Percentiles rank a stretch among this genome's conserved stretches.
Conservation (phyloP, 2,797 vertebrate genomes). For the Alca torda region DNA sequence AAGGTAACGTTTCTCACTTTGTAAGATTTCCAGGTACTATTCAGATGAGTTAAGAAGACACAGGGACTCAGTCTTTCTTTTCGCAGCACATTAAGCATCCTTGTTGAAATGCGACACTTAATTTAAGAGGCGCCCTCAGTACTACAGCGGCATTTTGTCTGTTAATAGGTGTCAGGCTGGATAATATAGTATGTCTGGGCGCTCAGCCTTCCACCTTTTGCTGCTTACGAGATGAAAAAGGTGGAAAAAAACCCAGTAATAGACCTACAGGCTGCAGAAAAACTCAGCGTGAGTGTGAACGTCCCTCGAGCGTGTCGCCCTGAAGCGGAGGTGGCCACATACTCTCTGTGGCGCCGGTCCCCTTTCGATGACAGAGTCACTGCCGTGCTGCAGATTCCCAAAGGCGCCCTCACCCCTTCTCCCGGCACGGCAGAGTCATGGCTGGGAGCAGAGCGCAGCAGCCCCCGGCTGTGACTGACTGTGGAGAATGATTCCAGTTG, state of each 20-base stretch:
- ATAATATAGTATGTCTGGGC: neutral
- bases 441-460: neutral
- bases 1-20: neutral
- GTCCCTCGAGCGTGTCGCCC: rapidly evolving
- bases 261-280: neutral
- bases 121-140: neutral
- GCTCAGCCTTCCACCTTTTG: neutral
- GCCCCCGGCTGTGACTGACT: neutral
- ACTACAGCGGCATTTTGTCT: neutral
- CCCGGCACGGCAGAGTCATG: rapidly evolving
- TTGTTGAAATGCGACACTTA: neutral
- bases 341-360: neutral
- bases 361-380: rapidly evolving
- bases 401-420: neutral
- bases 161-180: neutral
- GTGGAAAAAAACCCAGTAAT: neutral
- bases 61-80: neutral
- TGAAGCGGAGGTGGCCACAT: neutral
- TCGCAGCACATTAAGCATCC: neutral
- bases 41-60: neutral
- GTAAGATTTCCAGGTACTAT: neutral
- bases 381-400: neutral
- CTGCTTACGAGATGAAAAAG: neutral
- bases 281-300: neutral
- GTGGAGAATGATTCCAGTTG: conserved; percentile 33